Evolutionary conservation across 1,140 invertebrate genomes (phyloP).

Genomic region (Drosophila triauraria): DNA sequence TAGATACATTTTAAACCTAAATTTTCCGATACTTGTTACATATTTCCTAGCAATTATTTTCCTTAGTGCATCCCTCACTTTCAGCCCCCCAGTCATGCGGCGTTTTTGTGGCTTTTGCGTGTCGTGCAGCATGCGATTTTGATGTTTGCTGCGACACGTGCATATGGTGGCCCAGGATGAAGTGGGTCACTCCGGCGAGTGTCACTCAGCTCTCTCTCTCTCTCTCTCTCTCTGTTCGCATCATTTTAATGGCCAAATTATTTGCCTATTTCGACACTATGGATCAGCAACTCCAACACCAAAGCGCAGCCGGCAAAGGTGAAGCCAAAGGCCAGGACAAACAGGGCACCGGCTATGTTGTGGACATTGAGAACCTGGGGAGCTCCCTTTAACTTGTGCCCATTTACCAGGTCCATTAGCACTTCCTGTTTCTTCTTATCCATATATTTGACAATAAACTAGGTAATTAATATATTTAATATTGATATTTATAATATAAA

Average conservation of each 20-base stretch:
- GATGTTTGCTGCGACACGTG: constrained; percentile 52
- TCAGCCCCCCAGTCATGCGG: not conserved
- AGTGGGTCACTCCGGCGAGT: constrained; percentile 12
- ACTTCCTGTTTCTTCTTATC: constrained; percentile 70
- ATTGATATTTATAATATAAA: not conserved
- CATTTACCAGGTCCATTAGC: constrained; percentile 59
- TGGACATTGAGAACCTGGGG: constrained; percentile 62
- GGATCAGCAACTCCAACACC: constrained; percentile 36
- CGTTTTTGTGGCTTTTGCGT: constrained; percentile 42
- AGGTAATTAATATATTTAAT: too few species aligned
- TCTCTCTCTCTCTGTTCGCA: not conserved
- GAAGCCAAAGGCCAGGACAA: constrained; percentile 71
- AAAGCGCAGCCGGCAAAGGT: constrained; percentile 47
- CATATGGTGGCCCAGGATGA: constrained; percentile 20
- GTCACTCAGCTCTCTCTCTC: not conserved
- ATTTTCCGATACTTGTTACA: not conserved
- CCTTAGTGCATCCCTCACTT: constrained; percentile 1
- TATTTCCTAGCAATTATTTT: not conserved
- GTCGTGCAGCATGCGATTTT: constrained; percentile 48
- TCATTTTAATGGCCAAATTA: constrained; percentile 43
- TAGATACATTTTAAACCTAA: not conserved
- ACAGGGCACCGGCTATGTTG: constrained; percentile 73
- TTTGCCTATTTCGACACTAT: constrained; percentile 22
- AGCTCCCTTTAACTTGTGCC: constrained; percentile 56
- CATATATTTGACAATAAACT: constrained; percentile 67